Base-by-base conservation (phyloP, 2,797 vertebrate species). In the Denticeps clupeoides region DNA sequence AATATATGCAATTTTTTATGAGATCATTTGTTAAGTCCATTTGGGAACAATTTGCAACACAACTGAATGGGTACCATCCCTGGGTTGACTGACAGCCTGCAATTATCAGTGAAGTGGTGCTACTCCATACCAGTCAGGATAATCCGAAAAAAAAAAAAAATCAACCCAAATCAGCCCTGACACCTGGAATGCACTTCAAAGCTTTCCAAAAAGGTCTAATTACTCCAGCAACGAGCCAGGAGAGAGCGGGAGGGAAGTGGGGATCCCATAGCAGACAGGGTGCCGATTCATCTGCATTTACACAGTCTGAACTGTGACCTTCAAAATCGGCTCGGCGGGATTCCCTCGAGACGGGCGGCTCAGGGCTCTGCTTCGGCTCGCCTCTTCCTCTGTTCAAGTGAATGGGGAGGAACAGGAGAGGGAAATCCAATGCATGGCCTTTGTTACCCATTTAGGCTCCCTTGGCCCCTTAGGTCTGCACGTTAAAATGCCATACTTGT, bases 401-500 rank as follows among this genome's bases (percentile, higher is more conserved):
- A 79, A 74, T 74, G 67, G 65, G 67, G 67, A 69, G 51, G 60
- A 16, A 19, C 8, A 57, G 73, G 77, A 81, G 81, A 81, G 77
- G 73, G 75, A 80, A 78, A 78, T 65, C 68, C 71, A 69, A 65
- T 73, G 81, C 80, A 79, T 71, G 73, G 78, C 67, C 71, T 81
- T 82, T 83, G 76, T 81, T 71, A 52, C 71, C 52, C 63, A 59
- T 63, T 65, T 59, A 28, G 27, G 9, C 27, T 28, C 27, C 27
- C 27, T 9, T 28, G 28, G 11, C 33, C 13, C 13, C 16, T 13
- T 35, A 18, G 35, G 9, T 19, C 25, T 3, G 41, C 24, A n/a
- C 25, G 41, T 42, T 42, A 16, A 26, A 5, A 8, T 4, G 22
- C 21, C 26, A 24, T 21, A 26, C 16, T 24, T 33, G 1, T 12